These are phyloP conservation scores for Sphaerophoria rueppellii DNA, from an alignment of 2,888 invertebrate species.

Conservation along the genomic window DNA sequence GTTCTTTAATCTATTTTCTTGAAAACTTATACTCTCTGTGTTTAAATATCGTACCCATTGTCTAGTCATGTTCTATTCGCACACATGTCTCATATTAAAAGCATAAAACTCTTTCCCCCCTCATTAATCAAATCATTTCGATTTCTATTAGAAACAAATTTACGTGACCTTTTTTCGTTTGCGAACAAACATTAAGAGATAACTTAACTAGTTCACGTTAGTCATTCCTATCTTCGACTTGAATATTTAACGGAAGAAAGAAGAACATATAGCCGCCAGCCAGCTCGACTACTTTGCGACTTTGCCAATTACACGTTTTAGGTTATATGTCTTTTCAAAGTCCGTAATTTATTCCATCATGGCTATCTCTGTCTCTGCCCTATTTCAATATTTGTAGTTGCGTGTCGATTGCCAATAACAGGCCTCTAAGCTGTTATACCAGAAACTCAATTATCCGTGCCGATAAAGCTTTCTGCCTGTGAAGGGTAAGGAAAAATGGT, in stretches of 20 bases:
- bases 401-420: constrained; percentile 45
- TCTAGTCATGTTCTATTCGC: no score
- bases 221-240: neutral
- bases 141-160: no score
- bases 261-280: no score
- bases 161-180: neutral
- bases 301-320: constrained; percentile 7
- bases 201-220: neutral
- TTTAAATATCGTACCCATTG: no score
- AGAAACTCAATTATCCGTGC: constrained; percentile 23
- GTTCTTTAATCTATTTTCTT: no score
- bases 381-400: constrained; percentile 22
- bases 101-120: no score
- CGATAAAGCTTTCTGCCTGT: neutral
- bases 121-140: no score
- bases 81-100: no score
- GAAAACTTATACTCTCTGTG: no score
- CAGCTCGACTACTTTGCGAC: no score
- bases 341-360: constrained; percentile 15
- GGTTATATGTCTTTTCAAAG: constrained; percentile 3
- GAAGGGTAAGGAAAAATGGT: no score
- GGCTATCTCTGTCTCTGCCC: neutral
- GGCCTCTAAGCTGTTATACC: neutral
- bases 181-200: neutral
- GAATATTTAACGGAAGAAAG: constrained; percentile 3